These are phyloP conservation scores for Epicauta chinensis DNA, from an alignment of 1,140 invertebrate species.

Conservation along the genomic window DNA sequence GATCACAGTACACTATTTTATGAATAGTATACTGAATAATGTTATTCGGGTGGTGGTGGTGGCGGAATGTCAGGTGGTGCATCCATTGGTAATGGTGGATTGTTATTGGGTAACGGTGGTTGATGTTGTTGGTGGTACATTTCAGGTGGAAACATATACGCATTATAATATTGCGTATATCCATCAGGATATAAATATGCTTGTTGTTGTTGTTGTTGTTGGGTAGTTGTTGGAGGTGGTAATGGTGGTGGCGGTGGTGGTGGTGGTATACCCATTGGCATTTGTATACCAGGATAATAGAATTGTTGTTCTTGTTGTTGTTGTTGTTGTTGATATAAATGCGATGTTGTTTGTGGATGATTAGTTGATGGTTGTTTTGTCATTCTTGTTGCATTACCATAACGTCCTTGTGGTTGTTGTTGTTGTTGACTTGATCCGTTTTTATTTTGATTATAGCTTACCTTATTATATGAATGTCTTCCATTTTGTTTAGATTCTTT, in stretches of 20 bases:
- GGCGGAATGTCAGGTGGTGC: constrained; percentile 45
- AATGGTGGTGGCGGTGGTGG: constrained; percentile 9
- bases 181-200: constrained; percentile 22
- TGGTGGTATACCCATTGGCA: not conserved
- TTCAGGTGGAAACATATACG: constrained; percentile 19
- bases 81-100: constrained; percentile 43
- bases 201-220: constrained; percentile 2
- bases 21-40: no score
- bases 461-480: constrained; percentile 38
- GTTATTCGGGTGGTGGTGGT: constrained; percentile 45
- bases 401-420: constrained; percentile 1
- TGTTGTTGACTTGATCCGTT: constrained; percentile 9
- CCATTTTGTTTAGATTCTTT: constrained; percentile 38
- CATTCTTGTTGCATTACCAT: constrained; percentile 11
- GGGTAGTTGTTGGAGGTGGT: constrained; percentile 3
- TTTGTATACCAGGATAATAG: constrained; percentile 5
- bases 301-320: constrained; percentile 7
- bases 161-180: constrained; percentile 17
- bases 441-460: constrained; percentile 33
- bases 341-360: constrained; percentile 2
- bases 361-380: no score
- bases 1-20: no score
- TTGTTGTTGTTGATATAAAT: constrained; percentile 7
- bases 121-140: constrained; percentile 28
- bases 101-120: constrained; percentile 8